Conservation (phyloP, 1,140 invertebrate genomes). For the Dendroctonus ponderosae region DNA sequence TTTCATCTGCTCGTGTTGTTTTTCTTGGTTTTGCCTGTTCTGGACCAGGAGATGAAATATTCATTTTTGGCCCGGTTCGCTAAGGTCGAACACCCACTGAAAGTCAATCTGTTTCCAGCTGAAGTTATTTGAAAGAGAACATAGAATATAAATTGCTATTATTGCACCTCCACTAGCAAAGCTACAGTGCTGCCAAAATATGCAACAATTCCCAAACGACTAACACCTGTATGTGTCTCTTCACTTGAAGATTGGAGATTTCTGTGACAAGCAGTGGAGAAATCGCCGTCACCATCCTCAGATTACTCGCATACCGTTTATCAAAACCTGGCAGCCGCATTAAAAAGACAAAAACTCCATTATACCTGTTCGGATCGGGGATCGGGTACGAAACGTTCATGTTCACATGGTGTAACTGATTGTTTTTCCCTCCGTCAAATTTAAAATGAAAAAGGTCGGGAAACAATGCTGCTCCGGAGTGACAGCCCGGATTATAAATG, state of each 20-base stretch:
- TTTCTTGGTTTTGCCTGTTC: not conserved
- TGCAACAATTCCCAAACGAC: no score
- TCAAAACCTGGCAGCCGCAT: constrained; percentile 16
- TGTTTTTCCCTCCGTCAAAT: constrained; percentile 30
- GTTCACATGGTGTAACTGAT: constrained; percentile 29
- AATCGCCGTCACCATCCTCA: constrained; percentile 13
- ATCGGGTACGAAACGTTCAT: constrained; percentile 5
- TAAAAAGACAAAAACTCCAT: constrained; percentile 22
- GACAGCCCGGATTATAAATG: constrained; percentile 44
- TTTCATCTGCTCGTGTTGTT: not conserved
- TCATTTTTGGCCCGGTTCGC: not conserved
- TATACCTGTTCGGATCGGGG: constrained; percentile 8
- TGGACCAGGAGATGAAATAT: not conserved
- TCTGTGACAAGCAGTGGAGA: not conserved
- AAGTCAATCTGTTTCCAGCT: not conserved
- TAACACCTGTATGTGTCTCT: no score
- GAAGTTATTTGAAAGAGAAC: no score
- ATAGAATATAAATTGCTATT: no score
- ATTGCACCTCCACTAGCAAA: no score
- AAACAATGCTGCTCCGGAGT: constrained; percentile 24
- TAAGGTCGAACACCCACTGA: not conserved
- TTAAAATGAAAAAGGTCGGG: constrained; percentile 19
- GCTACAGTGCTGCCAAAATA: no score
- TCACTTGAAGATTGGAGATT: no score
- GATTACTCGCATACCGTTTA: constrained; percentile 12